These are phyloP conservation scores for Salarias fasciatus DNA, from an alignment of 2,797 vertebrate species.

Conservation along the genomic window DNA sequence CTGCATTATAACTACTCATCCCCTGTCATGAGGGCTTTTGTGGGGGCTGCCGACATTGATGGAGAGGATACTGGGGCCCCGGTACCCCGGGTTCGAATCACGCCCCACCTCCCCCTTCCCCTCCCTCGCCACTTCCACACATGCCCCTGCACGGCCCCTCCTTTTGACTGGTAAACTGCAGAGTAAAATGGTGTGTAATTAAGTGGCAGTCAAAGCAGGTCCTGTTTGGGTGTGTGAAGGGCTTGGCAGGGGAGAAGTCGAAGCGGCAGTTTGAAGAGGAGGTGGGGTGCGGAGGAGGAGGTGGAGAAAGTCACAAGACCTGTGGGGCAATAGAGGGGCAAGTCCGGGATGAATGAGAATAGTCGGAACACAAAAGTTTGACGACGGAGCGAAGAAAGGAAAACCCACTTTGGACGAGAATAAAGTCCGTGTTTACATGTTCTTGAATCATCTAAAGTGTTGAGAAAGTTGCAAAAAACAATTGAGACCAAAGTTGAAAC, in stretches of 20 bases:
- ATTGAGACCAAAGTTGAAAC: too few relatives aligned
- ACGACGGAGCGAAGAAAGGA: slow-evolving; percentile 75
- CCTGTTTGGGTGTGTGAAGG: slow-evolving; percentile 86
- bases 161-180: slow-evolving; percentile 91
- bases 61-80: slow-evolving; percentile 85
- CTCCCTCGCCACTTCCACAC: slow-evolving; percentile 15
- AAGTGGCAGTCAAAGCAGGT: slow-evolving; percentile 93
- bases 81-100: not conserved
- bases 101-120: not conserved
- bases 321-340: slow-evolving; percentile 12
- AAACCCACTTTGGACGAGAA: slow-evolving; percentile 61
- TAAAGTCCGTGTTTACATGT: slow-evolving; percentile 73
- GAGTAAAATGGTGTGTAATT: slow-evolving; percentile 93
- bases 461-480: slow-evolving; percentile 38
- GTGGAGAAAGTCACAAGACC: slow-evolving; percentile 26
- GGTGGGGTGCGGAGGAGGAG: not conserved
- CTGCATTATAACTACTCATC: slow-evolving; percentile 89
- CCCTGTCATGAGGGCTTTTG: slow-evolving; percentile 87
- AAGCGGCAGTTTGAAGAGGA: slow-evolving; percentile 64
- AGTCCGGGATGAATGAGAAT: slow-evolving; percentile 85
- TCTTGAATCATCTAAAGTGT: slow-evolving; percentile 13
- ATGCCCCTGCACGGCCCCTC: slow-evolving; percentile 74
- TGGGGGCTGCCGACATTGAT: slow-evolving; percentile 86
- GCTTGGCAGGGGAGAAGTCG: slow-evolving; percentile 81
- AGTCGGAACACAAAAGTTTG: slow-evolving; percentile 78